Evolutionary conservation across 1,140 invertebrate genomes (phyloP).

Genomic region (Acarapis woodi): DNA sequence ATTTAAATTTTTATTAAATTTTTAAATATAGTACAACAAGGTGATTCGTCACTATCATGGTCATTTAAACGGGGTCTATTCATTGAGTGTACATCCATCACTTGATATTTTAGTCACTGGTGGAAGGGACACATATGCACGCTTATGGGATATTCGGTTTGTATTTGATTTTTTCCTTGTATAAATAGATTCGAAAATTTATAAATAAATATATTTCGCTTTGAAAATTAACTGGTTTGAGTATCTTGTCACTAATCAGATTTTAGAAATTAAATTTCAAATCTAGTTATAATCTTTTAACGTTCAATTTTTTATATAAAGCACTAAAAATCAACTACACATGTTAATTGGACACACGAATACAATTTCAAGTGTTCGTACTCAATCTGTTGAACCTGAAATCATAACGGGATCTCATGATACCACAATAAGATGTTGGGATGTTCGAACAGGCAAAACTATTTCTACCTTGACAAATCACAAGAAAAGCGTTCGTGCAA

Average conservation of each 20-base stretch:
- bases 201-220: no score
- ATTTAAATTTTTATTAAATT: no score
- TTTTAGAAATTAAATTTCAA: no score
- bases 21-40: constrained; percentile 97
- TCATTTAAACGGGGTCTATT: constrained; percentile 86
- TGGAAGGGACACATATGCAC: constrained; percentile 72
- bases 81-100: constrained; percentile 69
- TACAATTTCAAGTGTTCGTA: constrained; percentile 74
- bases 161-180: no score
- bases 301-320: no score
- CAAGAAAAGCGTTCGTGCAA: constrained; percentile 82
- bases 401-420: constrained; percentile 36
- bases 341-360: constrained; percentile 87
- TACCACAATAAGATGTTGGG: constrained; percentile 65
- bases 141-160: constrained; percentile 31
- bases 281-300: no score
- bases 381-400: constrained; percentile 76
- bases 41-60: constrained; percentile 96
- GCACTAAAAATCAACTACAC: constrained; percentile 93
- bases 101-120: constrained; percentile 82
- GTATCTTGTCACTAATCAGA: no score
- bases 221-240: no score
- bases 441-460: constrained; percentile 79
- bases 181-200: no score
- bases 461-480: constrained; percentile 88